These are phyloP conservation scores for Palloptera scutellata DNA, from an alignment of 2,888 invertebrate species.

Conservation along the genomic window DNA sequence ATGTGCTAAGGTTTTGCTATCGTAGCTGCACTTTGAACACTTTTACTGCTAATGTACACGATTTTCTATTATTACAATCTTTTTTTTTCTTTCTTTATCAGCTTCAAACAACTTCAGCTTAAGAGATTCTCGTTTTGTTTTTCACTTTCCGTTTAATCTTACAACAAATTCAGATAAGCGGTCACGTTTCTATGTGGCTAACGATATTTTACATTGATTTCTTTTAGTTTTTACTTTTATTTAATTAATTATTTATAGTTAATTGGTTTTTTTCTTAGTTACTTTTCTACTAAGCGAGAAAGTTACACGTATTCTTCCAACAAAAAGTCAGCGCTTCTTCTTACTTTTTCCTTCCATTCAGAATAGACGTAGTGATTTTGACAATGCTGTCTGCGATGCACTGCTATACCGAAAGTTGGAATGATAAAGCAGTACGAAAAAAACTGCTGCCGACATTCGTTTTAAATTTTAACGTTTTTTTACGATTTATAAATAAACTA, in stretches of 20 bases:
- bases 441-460: too few relatives aligned
- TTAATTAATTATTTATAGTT: conserved; percentile 32
- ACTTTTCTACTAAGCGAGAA: conserved; percentile 38
- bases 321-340: not conserved
- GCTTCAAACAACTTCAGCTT: not conserved
- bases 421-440: too few relatives aligned
- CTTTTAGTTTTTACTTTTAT: conserved; percentile 17
- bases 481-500: too few relatives aligned
- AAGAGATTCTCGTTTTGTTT: conserved; percentile 9
- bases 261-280: conserved; percentile 32
- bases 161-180: too few relatives aligned
- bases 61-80: not conserved
- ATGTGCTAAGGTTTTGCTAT: not conserved
- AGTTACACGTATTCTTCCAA: conserved; percentile 47
- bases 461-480: too few relatives aligned
- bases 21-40: conserved; percentile 8
- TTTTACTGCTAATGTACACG: not conserved
- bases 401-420: too few relatives aligned
- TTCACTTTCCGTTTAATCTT: conserved; percentile 4
- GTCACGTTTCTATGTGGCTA: too few relatives aligned
- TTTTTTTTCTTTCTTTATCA: not conserved
- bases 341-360: not conserved
- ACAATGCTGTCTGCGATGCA: not conserved
- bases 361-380: not conserved
- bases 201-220: too few relatives aligned